Conservation (phyloP, 2,113 vertebrate genomes). For the Xyliphius kryptos region DNA sequence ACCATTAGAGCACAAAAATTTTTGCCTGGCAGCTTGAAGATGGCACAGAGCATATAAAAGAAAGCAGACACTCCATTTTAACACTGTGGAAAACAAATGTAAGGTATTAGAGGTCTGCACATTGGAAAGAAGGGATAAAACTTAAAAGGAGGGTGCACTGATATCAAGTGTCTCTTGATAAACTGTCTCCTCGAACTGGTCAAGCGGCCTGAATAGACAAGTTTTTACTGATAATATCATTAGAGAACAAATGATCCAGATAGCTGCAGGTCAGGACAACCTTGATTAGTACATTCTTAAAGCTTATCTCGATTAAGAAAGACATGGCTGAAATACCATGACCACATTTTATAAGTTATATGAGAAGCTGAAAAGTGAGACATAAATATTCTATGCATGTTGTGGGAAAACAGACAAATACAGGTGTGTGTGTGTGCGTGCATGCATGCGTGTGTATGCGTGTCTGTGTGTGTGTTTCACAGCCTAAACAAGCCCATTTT, state of each 20-base stretch:
- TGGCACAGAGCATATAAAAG: background rate
- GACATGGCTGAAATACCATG: background rate
- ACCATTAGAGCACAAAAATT: conserved; percentile 4
- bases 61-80: background rate
- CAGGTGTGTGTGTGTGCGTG: background rate
- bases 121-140: background rate
- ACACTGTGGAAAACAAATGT: background rate
- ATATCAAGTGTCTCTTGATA: background rate
- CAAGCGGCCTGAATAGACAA: conserved; percentile 1
- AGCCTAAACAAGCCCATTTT: no score
- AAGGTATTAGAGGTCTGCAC: no score
- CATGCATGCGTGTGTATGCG: no score
- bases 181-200: conserved; percentile 14
- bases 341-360: background rate
- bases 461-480: no score
- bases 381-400: conserved; percentile 5
- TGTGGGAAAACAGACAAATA: background rate
- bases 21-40: conserved; percentile 1
- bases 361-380: background rate
- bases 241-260: background rate
- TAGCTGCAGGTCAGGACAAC: conserved; percentile 17
- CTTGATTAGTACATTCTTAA: background rate
- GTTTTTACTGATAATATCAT: conserved; percentile 3
- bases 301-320: background rate
- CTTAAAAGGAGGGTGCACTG: background rate